Evolutionary conservation across 1,140 invertebrate genomes (phyloP), one percentile per base, ranked within the genome.

Genomic region (Aporrectodea caliginosa): DNA sequence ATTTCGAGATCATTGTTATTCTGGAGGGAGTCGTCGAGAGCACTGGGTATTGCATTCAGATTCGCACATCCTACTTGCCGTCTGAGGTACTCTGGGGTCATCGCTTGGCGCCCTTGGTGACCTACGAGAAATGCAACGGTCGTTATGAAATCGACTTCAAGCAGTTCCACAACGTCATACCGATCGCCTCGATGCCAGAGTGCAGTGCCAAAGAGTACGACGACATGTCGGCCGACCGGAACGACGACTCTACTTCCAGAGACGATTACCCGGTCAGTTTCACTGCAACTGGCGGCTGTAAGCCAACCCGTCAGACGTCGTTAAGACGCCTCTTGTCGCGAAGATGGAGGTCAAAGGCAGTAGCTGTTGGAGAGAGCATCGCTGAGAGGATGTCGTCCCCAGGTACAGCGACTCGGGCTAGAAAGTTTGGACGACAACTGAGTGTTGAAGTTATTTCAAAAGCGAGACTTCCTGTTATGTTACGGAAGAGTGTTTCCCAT

Each of bases 141-240:
- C 92, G 93, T 29, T 98, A 97, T 86, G 92, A 94, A 82, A 94
- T 98, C 33, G 94, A 98, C 87, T 98, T 97, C 85, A 93, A 92
- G 14, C 91, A 94, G 79, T 98, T 98, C 88, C 94, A 98, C 85
- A 92, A 92, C 81, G 96, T 94, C 0, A 92, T 92, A 43, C 75
- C 75, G n/a, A 29, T 74, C 16, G 35, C 35, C 2, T 35, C 33
- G 27, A 81, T 78, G 76, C 69, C 69, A 16, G 80, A 81, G 35
- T 75, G 34, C 33, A 81, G 80, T 68, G 80, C 80, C 1, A 43
- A 43, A 34, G 71, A 78, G 31, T 74, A 32, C 35, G 73, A 30
- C 1, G 31, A 29, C 29, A 29, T 6, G 73, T 22, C 22, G 43
- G 43, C 43, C 43, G 6, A 6, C 43, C 6, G 43, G 6, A 58